Base-by-base conservation (phyloP, 2,888 invertebrate genomes). In the Drosophila formosana region DNA sequence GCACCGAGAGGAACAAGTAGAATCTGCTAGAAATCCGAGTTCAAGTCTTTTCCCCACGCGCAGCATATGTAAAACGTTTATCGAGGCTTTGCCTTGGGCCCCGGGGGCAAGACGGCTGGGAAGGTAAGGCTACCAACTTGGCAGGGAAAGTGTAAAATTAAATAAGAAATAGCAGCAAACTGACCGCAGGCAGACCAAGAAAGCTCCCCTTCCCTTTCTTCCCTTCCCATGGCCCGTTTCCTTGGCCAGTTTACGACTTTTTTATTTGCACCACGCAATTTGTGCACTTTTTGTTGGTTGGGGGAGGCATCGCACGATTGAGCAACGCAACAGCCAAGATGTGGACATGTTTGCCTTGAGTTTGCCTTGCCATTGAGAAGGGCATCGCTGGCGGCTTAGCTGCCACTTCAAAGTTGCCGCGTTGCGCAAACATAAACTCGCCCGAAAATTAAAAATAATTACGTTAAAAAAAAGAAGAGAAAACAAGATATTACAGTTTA, bases 101-200 rank as follows among this genome's bases (percentile, higher is more conserved):
- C 37, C 4, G 37, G 0, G 8, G 6, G 13, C 3, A 6, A 9
- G 6, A n/a, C 4, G 0, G 13, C 25, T 7, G 30, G 25, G 32
- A 4, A 32, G 32, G 18, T 45, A 8, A 34, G 18, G 45, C 34
- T 9, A 26, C 46, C 46, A 37, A 49, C 49, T 23, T 56, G 43
- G n/a, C 34, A 47, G 53, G 30, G 56, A 72, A 79, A 77, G 81
- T 74, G 84, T 78, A 87, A 78, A 87, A 87, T 83, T 77, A 81
- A 81, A 84, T 81, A 89, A 77, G 75, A 82, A 77, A 84, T 82
- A 74, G 69, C 68, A 89, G 74, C 69, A 77, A 79, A 81, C 82
- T 77, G 79, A 84, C 89, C 85, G 70, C 82, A 88, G 77, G 75
- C 81, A 63, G 23, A 28, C 7, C 13, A 13, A 7, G 13, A 13